Evolutionary conservation across 1,140 invertebrate species (phyloP).

Genomic region (Caenorhabditis latens): DNA sequence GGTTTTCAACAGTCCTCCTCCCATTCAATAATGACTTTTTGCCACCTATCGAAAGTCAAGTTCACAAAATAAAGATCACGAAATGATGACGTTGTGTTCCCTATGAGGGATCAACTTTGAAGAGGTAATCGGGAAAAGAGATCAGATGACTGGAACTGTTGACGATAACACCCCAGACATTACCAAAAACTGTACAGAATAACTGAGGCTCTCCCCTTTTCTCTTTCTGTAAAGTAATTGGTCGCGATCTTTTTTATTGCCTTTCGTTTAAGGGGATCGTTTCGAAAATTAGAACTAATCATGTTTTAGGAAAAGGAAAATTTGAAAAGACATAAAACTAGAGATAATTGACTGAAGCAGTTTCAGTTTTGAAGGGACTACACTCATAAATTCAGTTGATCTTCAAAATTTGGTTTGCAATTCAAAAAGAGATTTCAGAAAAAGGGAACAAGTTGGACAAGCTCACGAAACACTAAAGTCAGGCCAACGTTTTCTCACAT

Average conservation of each 20-base stretch:
- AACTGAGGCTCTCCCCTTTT: neutral
- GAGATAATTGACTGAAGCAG: no score
- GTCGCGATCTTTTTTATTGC: neutral
- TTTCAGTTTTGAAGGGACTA: no score
- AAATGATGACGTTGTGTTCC: conserved; percentile 43
- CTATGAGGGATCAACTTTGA: conserved; percentile 38
- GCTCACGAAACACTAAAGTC: no score
- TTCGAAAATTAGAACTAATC: neutral
- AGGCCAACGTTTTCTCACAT: no score
- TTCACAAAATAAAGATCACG: conserved; percentile 46
- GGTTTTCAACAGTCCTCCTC: neutral
- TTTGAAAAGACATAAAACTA: no score
- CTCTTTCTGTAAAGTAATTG: neutral
- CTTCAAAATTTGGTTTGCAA: no score
- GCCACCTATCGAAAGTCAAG: conserved; percentile 45
- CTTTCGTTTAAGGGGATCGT: neutral
- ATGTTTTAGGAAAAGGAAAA: neutral
- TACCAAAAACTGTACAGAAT: neutral
- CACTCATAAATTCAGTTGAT: no score
- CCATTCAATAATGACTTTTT: neutral
- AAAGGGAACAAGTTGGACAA: no score
- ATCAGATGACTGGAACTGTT: conserved; percentile 47
- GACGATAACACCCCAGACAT: conserved; percentile 19
- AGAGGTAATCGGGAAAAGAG: conserved; percentile 3
- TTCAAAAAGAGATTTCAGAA: no score